Base-by-base conservation (phyloP, 2,888 invertebrate species). In the Watsonalla binaria region DNA sequence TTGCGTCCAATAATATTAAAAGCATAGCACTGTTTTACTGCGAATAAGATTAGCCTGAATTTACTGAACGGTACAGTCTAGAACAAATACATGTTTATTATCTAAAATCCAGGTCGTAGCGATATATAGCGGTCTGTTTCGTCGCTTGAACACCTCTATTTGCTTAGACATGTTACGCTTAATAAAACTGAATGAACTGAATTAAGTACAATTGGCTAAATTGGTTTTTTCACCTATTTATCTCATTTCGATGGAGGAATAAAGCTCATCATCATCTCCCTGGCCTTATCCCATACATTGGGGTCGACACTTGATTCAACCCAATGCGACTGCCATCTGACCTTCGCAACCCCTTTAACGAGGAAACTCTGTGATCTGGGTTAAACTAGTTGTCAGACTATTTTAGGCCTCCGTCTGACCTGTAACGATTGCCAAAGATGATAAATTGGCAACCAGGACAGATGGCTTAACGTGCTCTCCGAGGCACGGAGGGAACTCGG, bases 71-170 rank as follows among this genome's bases (percentile, higher is more conserved):
- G 48, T 48, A 48, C n/a, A 37, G 5, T 47, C 47, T 47, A 48
- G 48, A 14, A 34, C 7, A 13, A 34, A 48, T 48, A 48, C 14
- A 48, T 48, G 48, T 48, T 48, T 48, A 47, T 35, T 47, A 48
- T 48, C 37, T 48, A 8, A 48, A 48, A 35, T 48, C 14, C 48
- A 48, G 48, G 48, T 24, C 48, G 24, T 24, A 24, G 15, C 46
- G 9, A 11, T 5, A 8, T n/a, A 34, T 35, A 14, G 35, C 37
- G 13, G 15, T 48, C 35, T 35, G 48, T 13, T 35, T 35, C 13
- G 35, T 48, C 35, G 34, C 13, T 6, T 7, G 6, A 24, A n/a
- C 33, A 33, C 9, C n/a, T 47, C 47, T 35, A 35, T 48, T 35
- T 48, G 8, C 24, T 13, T 35, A n/a, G 11, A 42, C 4, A 42